These are phyloP conservation scores for Orthosia gothica DNA, from an alignment of 2,888 invertebrate genomes.

Conservation along the genomic window DNA sequence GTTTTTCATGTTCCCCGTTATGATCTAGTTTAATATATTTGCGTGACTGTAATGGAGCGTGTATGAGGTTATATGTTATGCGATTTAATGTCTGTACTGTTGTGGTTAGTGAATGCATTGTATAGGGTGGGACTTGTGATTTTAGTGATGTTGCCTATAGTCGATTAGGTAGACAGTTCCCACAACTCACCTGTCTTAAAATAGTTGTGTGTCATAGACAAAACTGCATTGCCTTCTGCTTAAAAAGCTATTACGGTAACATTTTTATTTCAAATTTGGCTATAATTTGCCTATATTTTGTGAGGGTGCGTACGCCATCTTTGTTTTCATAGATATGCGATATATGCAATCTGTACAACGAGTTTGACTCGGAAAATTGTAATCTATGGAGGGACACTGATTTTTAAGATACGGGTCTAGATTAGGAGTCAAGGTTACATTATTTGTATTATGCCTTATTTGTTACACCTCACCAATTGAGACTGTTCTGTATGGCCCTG, in stretches of 20 bases:
- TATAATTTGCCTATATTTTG: too few relatives aligned
- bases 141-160: not conserved
- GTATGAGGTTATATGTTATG: constrained; percentile 32
- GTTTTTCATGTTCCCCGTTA: constrained; percentile 76
- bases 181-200: not conserved
- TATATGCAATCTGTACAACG: not conserved
- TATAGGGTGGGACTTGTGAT: not conserved
- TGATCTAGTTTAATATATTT: constrained; percentile 57
- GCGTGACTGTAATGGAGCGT: constrained; percentile 46
- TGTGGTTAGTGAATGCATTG: not conserved
- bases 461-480: too few relatives aligned
- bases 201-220: not conserved
- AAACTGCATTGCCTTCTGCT: too few relatives aligned
- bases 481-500: too few relatives aligned
- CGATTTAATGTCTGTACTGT: constrained; percentile 22
- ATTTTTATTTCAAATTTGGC: too few relatives aligned
- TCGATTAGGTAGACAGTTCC: not conserved
- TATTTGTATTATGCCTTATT: too few relatives aligned
- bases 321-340: not conserved
- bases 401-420: too few relatives aligned
- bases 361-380: too few relatives aligned
- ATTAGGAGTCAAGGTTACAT: too few relatives aligned
- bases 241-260: too few relatives aligned
- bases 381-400: too few relatives aligned
- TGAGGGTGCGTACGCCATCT: too few relatives aligned